Evolutionary conservation across 2,113 vertebrate genomes (phyloP).

Genomic region (Phalacrocorax carbo): DNA sequence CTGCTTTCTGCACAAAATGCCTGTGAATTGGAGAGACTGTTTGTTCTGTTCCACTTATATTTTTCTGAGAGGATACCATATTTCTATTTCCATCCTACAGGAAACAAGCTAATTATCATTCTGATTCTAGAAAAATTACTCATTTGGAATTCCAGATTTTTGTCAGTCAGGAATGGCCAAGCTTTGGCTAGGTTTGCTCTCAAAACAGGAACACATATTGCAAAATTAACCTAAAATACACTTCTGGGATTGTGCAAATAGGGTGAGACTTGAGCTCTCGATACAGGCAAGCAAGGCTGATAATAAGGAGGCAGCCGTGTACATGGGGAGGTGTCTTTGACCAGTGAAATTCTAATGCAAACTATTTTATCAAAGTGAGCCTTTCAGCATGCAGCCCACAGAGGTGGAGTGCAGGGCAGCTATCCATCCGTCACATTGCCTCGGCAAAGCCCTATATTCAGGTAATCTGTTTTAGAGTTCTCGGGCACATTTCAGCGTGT

Average conservation of each 20-base stretch:
- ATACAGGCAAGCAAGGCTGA: not conserved
- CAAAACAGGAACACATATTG: fast-evolving
- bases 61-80: not conserved
- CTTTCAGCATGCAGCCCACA: not conserved
- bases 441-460: not conserved
- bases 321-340: fast-evolving
- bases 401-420: not conserved
- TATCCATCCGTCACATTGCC: not conserved
- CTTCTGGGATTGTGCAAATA: not conserved
- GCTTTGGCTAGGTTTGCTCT: not conserved
- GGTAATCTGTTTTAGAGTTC: not conserved
- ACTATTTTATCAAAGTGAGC: not conserved
- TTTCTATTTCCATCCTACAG: not conserved
- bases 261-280: not conserved
- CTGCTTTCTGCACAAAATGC: not conserved
- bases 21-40: not conserved
- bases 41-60: not conserved
- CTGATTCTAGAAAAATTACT: not conserved
- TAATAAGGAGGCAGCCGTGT: not conserved
- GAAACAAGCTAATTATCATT: not conserved
- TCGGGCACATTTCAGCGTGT: not conserved
- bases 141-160: not conserved
- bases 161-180: not conserved
- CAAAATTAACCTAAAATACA: not conserved
- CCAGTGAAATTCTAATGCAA: not conserved